These are phyloP conservation scores for Nannoperca obscura DNA, from an alignment of 2,797 vertebrate genomes.

Conservation along the genomic window DNA sequence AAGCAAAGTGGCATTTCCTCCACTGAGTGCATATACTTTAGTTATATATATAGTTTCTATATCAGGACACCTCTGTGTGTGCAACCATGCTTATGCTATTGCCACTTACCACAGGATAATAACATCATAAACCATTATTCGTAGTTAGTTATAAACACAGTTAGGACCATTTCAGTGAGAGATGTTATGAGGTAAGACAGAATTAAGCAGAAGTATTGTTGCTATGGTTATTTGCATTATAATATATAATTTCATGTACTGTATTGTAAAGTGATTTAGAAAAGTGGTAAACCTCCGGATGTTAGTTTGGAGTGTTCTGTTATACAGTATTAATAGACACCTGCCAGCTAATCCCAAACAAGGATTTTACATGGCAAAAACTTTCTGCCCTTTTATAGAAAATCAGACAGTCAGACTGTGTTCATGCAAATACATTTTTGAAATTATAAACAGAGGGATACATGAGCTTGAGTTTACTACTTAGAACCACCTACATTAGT, in stretches of 20 bases:
- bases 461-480: background rate
- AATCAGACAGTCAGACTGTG: background rate
- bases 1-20: background rate
- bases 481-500: background rate
- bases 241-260: conserved; percentile 1
- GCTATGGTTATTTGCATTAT: conserved; percentile 13
- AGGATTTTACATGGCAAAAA: background rate
- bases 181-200: background rate
- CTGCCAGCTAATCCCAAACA: background rate
- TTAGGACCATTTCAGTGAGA: background rate
- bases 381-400: background rate
- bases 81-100: background rate
- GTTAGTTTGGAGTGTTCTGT: background rate
- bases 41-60: background rate
- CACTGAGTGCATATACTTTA: background rate
- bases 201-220: conserved; percentile 10
- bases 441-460: conserved; percentile 1
- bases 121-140: background rate
- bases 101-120: background rate
- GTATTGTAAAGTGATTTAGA: background rate
- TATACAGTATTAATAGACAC: background rate
- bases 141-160: background rate
- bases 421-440: background rate
- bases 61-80: background rate
- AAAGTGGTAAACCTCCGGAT: background rate